phyloP scores from a whole-genome alignment of 2,113 vertebrate species.

The Ifrita kowaldi region DNA sequence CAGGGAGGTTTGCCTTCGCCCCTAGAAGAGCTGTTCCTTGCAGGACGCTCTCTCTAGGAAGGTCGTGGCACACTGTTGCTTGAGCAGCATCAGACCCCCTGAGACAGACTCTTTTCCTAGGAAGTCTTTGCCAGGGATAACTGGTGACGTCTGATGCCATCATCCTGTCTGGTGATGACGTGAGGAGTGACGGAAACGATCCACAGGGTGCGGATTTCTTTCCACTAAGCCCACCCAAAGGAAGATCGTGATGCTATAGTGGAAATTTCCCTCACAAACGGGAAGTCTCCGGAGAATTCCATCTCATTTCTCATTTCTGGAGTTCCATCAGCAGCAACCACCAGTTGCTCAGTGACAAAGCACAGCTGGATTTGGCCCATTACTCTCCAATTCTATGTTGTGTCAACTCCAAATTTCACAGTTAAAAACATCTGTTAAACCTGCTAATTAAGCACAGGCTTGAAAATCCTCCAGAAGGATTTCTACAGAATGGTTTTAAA shows the following conservation, averaged over 20 bases:
- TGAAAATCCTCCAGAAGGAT: background rate
- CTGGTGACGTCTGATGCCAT: fast-evolving
- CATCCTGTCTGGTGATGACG: fast-evolving
- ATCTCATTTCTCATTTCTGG: background rate
- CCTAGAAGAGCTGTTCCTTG: no score
- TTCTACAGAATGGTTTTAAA: background rate
- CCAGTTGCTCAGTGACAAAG: background rate
- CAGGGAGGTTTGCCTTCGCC: no score
- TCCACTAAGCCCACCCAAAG: background rate
- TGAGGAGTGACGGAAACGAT: background rate
- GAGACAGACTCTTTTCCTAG: background rate
- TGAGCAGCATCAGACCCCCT: no score
- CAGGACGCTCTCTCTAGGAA: no score
- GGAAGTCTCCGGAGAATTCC: background rate
- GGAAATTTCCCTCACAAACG: background rate
- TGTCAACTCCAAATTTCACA: background rate
- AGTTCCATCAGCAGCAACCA: background rate
- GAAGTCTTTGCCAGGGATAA: background rate
- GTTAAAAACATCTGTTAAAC: background rate
- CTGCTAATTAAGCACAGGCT: no score
- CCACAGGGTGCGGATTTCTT: background rate
- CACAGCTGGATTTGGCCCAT: background rate
- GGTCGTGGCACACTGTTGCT: no score
- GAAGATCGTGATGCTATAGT: fast-evolving
- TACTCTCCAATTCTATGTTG: fast-evolving